Evolutionary conservation across 2,797 vertebrate genomes (phyloP).

Genomic region (Cuniculus paca): DNA sequence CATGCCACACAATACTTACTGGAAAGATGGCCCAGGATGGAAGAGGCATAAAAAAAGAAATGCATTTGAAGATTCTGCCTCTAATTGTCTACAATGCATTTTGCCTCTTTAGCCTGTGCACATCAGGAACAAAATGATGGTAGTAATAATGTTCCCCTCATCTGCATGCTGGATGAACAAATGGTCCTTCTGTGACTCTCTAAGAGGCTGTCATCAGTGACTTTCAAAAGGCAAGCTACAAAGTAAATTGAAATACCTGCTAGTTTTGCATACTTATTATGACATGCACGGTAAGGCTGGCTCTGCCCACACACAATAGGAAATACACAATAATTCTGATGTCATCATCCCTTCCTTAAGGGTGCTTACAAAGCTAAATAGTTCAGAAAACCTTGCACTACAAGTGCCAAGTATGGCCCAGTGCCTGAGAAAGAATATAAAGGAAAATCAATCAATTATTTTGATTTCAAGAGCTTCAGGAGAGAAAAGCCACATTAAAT

Average conservation of each 20-base stretch:
- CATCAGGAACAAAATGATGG: neutral
- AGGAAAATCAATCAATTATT: neutral
- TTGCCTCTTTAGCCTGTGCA: neutral
- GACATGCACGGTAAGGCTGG: neutral
- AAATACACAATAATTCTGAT: neutral
- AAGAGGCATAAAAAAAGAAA: conserved; percentile 40
- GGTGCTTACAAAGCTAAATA: neutral
- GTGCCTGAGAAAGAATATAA: neutral
- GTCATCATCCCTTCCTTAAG: neutral
- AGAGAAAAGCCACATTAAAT: conserved; percentile 7
- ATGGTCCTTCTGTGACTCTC: conserved; percentile 20
- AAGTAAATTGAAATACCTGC: conserved; percentile 16
- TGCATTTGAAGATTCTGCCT: conserved; percentile 24
- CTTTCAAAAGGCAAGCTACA: conserved; percentile 41
- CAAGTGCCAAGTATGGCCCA: neutral
- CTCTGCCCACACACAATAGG: neutral
- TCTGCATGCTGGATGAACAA: neutral
- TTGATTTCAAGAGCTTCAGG: neutral
- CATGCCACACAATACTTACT: conserved; percentile 68
- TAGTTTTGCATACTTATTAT: neutral
- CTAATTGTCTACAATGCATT: conserved; percentile 32
- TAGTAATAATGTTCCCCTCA: neutral
- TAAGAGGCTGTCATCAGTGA: neutral
- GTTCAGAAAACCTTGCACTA: neutral
- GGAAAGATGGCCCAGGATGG: conserved; percentile 52